phyloP scores from a whole-genome alignment of 2,113 vertebrate species.

The Bufo bufo region DNA sequence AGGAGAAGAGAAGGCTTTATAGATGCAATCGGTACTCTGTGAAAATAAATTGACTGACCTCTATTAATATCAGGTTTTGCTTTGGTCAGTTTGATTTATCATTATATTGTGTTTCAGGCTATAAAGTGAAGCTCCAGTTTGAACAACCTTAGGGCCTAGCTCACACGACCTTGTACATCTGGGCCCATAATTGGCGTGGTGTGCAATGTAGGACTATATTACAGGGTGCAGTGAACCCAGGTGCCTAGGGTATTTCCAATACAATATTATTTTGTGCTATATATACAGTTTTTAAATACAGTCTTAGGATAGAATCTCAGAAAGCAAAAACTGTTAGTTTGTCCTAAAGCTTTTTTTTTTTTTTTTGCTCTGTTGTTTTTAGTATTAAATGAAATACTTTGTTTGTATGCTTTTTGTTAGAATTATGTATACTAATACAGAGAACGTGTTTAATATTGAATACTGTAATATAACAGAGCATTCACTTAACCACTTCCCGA shows the following conservation, averaged over 20 bases:
- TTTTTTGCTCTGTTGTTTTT: too few relatives aligned
- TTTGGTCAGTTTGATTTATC: not conserved
- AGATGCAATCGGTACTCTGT: not conserved
- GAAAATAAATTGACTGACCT: not conserved
- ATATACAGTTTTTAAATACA: too few relatives aligned
- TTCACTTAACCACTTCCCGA: not conserved
- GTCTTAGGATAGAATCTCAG: too few relatives aligned
- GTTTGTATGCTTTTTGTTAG: not conserved
- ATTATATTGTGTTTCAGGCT: not conserved
- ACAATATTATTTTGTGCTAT: too few relatives aligned
- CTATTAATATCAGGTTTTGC: constrained; percentile 4
- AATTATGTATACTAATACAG: not conserved
- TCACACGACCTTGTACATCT: not conserved
- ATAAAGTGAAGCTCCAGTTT: not conserved
- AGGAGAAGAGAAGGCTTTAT: not conserved
- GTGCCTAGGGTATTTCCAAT: too few relatives aligned
- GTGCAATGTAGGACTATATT: not conserved
- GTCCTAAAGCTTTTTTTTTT: too few relatives aligned
- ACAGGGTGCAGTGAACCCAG: too few relatives aligned
- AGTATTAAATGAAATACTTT: too few relatives aligned
- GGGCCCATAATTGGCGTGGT: not conserved
- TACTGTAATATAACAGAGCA: not conserved
- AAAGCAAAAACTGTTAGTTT: too few relatives aligned
- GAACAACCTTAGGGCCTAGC: not conserved
- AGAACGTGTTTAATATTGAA: not conserved